A percentile compares a stretch with the other conserved stretches of the same genome.
Conservation (phyloP, 2,797 vertebrate species). For the Poecile montanus region DNA sequence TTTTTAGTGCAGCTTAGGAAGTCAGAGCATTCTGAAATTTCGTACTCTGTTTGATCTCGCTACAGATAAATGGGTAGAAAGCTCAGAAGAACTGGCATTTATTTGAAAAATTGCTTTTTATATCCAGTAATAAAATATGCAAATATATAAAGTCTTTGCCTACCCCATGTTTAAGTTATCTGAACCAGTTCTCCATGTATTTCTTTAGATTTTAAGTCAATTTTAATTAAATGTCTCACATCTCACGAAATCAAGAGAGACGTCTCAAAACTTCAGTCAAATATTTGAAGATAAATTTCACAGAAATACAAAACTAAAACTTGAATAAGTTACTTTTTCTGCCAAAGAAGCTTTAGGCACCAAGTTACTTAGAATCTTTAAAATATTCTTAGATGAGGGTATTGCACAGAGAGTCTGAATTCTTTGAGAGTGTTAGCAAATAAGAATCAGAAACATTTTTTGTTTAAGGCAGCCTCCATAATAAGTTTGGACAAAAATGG, state of each 20-base stretch:
- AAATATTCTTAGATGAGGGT: background rate
- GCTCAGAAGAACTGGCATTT: conserved; percentile 18
- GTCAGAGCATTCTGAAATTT: background rate
- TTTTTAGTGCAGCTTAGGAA: conserved; percentile 5
- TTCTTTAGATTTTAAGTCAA: conserved; percentile 34
- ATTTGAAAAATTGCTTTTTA: conserved; percentile 39
- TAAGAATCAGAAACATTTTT: background rate
- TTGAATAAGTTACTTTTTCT: background rate
- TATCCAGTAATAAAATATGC: conserved; percentile 22
- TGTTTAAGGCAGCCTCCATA: background rate
- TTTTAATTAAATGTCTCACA: conserved; percentile 30
- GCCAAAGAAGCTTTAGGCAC: background rate
- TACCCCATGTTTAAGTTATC: conserved; percentile 17
- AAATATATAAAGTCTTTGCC: conserved; percentile 7
- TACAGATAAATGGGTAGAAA: background rate
- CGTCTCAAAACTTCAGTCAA: conserved; percentile 28
- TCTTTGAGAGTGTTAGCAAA: background rate
- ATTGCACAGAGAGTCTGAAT: background rate
- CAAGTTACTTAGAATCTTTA: background rate
- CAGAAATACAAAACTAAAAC: conserved; percentile 10
- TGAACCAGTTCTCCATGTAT: background rate
- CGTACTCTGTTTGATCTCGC: conserved; percentile 34
- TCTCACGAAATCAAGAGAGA: conserved; percentile 24
- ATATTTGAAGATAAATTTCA: conserved; percentile 52
- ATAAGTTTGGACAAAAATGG: background rate